Evolutionary conservation across 1,140 invertebrate genomes (phyloP), one percentile per base, ranked within the genome.

Genomic region (Condylostylus longicornis): DNA sequence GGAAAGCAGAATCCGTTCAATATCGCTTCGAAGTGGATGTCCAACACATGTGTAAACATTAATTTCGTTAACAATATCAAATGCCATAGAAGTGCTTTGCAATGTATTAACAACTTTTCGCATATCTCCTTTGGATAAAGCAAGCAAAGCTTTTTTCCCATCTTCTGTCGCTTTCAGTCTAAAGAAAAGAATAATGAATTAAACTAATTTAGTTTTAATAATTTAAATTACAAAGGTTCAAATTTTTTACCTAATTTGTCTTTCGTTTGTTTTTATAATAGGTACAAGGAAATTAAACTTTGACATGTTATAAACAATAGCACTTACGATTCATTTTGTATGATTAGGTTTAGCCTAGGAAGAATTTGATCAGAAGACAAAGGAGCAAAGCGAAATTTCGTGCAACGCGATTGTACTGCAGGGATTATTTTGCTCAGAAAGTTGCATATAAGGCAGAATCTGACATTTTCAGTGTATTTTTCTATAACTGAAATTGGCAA

Each of bases 371-470:
- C 74, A 6, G 72, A 61, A 10, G 71, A 71, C 1, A 99, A 65
- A 3, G 96, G 95, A 4, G 87, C 91, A 64, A 98, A 99, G 40
- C 96, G 72, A 53, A 98, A 99, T 38, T 91, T 73, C 1, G 94
- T 98, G 61, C 95, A 99, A 43, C 96, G 69, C 14, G 95, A 98
- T 61, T 98, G 95, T 25, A 99, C 64, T 2, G 96, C 94, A 17
- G 95, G 95, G 45, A 96, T 99, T 18, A 99, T 98, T 67, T 97
- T 97, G 40, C 86, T 87, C 28, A 99, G 62, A 61, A 98, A 98
- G 64, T 99, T 99, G 62, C 94, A 97, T 52, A 99, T 98, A 29
- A 99, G 80, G 57, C 96, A 99, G 61, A 99, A 99, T 18, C 96
- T 67, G 2, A 94, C 87, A 64, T 97, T 98, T 40, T 96, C 90